Evolutionary conservation across 2,888 invertebrate genomes (phyloP), one percentile per base, ranked within the genome.

Genomic region (Heliothis peltigera): DNA sequence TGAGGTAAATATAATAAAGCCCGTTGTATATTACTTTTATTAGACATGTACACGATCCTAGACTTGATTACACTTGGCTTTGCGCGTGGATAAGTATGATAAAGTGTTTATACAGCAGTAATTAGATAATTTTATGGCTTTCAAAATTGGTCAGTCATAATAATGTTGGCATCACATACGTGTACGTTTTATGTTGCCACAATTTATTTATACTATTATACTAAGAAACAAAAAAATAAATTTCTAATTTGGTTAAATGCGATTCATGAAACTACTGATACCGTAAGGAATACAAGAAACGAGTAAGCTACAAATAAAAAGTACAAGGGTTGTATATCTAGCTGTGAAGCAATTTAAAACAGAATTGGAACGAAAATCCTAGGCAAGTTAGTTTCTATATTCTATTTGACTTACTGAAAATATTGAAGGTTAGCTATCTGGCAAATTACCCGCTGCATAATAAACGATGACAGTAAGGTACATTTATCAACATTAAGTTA

Each of bases 401-500:
- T 66, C 56, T 7, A 42, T 69, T 59, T 56, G 25, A 42, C 47
- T 55, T 48, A 22, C 10, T 39, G 21, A 54, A 61, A 60, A 49
- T 39, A 39, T 35, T 43, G 42, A 63, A 75, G 53, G 57, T 55
- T 54, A 59, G 39, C 25, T 61, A 43, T 46, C 47, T 64, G 64
- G 56, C 56, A 66, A 74, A 62, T 44, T 39, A 57, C 49, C 49
- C 49, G 39, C 28, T 55, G 35, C 43, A 64, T 52, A 49, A 64
- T 58, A 68, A 73, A 77, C 47, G 49, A 55, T 28, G 60, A 63
- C 73, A 64, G 42, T 57, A 48, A 55, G 25, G 35, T 39, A 47
- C 1, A 67, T 75, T 75, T 60, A 63, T 64, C 54, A 48, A 57
- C 64, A 63, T 69, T 75, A 67, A 64, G 60, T 71, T 64, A 76